Conservation (phyloP, 2,113 vertebrate genomes). For the Desmodus rotundus region DNA sequence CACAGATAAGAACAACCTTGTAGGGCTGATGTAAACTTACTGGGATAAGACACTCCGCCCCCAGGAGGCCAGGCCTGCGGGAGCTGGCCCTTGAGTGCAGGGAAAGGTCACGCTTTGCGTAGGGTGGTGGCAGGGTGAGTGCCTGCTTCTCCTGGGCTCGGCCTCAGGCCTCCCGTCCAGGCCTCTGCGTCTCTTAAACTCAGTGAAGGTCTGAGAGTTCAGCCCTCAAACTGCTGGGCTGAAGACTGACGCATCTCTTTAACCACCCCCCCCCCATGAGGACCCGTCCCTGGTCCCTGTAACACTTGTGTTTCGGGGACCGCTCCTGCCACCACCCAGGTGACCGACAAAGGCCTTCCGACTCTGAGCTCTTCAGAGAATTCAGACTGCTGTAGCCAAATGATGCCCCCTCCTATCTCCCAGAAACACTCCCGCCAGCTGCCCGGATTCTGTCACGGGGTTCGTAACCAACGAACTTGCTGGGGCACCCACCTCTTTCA, state of each 20-base stretch:
- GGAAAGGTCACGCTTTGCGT: not conserved
- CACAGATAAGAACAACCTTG: too few species aligned
- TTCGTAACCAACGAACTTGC: fast-evolving
- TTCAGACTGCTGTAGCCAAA: fast-evolving
- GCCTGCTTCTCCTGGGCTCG: not conserved
- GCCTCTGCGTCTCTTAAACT: not conserved
- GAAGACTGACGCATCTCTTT: fast-evolving
- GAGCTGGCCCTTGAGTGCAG: fast-evolving
- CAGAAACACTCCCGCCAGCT: fast-evolving
- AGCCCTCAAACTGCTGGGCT: not conserved
- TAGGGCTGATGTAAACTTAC: too few species aligned
- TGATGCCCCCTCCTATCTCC: fast-evolving
- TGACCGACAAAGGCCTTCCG: not conserved
- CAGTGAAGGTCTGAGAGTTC: fast-evolving
- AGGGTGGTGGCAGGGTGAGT: too few species aligned
- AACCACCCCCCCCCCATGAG: not conserved
- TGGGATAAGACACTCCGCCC: not conserved
- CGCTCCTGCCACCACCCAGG: not conserved
- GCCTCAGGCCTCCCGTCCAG: fast-evolving
- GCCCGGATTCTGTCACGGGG: fast-evolving
- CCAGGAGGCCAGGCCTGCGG: fast-evolving
- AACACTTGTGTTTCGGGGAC: not conserved
- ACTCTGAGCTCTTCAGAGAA: not conserved
- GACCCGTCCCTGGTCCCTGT: not conserved
- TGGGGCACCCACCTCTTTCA: slow-evolving; percentile 89